Evolutionary conservation across 2,888 invertebrate genomes (phyloP).

Genomic region (Eupelmus urozonus): DNA sequence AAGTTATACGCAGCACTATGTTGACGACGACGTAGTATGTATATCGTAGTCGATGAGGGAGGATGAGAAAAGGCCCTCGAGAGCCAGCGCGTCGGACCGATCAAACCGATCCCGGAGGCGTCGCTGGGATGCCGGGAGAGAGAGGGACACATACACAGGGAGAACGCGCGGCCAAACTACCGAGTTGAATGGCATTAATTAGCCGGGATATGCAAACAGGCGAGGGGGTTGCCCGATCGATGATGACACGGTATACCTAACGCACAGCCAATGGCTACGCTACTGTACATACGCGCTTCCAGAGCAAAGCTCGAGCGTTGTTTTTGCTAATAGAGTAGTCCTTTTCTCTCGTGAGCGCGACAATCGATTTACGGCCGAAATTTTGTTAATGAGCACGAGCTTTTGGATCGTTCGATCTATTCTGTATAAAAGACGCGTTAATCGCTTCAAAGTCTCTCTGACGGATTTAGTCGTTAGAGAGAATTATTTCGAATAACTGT

Average conservation of each 20-base stretch:
- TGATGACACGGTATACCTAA: constrained; percentile 59
- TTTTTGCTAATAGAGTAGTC: constrained; percentile 9
- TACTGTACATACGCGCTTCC: too few relatives aligned
- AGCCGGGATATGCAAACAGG: constrained; percentile 71
- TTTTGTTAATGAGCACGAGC: constrained; percentile 51
- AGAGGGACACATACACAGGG: background rate
- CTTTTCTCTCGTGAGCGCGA: background rate
- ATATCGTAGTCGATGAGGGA: constrained; percentile 55
- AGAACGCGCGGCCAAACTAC: constrained; percentile 46
- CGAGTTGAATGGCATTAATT: constrained; percentile 72
- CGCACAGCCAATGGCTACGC: too few relatives aligned
- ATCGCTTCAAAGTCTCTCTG: constrained; percentile 31
- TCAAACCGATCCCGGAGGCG: constrained; percentile 65
- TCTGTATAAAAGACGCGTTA: too few relatives aligned
- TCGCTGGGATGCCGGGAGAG: constrained; percentile 54
- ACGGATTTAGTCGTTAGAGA: constrained; percentile 14
- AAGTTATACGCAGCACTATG: constrained; percentile 12
- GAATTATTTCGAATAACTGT: constrained; percentile 28
- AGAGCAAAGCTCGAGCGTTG: background rate
- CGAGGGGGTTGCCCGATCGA: constrained; percentile 67
- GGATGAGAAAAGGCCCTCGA: constrained; percentile 66
- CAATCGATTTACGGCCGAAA: constrained; percentile 38
- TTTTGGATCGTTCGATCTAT: background rate
- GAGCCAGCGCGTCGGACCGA: constrained; percentile 67
- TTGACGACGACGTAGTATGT: constrained; percentile 45